These are phyloP conservation scores for Parasteatoda lunata DNA, from an alignment of 2,888 invertebrate genomes.

Conservation along the genomic window DNA sequence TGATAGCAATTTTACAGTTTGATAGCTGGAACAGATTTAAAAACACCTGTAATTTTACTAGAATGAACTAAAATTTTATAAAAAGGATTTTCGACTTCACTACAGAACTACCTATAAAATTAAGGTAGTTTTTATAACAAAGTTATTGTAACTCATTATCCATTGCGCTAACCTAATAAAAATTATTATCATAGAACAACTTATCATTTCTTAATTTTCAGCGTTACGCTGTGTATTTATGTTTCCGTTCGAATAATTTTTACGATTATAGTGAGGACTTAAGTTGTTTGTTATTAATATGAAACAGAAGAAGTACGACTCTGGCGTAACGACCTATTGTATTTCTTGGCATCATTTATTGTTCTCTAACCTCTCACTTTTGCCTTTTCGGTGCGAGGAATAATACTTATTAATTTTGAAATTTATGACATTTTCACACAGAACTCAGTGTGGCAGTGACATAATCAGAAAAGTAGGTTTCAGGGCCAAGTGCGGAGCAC, in stretches of 20 bases:
- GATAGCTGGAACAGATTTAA: no score
- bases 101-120: no score
- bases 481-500: conserved; percentile 45
- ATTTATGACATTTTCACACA: conserved; percentile 15
- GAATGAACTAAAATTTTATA: no score
- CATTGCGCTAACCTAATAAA: no score
- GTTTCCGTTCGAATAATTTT: conserved; percentile 6
- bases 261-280: conserved; percentile 12
- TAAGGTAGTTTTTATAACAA: no score
- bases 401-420: conserved; percentile 42
- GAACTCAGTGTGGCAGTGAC: conserved; percentile 39
- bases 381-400: neutral
- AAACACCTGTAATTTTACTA: no score
- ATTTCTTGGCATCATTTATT: conserved; percentile 6
- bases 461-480: conserved; percentile 47
- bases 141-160: no score
- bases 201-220: no score
- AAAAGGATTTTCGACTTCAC: no score
- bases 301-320: conserved; percentile 41
- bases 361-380: conserved; percentile 9
- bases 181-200: no score
- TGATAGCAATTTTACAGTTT: no score
- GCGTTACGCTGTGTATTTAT: neutral
- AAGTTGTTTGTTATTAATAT: conserved; percentile 12
- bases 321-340: conserved; percentile 40